Conservation (phyloP, 2,113 vertebrate species). For the Todiramphus saurophagus region DNA sequence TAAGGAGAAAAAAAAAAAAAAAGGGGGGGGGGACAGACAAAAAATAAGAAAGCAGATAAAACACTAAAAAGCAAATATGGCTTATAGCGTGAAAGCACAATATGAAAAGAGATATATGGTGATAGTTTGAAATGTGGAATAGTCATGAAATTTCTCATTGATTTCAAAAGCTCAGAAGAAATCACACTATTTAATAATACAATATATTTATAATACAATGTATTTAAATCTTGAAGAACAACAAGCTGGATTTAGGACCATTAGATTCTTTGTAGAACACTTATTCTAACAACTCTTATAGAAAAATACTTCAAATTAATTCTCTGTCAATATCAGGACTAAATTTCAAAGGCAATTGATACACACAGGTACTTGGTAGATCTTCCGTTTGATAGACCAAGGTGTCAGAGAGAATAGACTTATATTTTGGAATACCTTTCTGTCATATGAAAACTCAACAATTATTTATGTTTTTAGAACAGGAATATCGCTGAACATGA, state of each 20-base stretch:
- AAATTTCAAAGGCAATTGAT: not conserved
- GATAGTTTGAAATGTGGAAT: not conserved
- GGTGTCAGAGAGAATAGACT: not conserved
- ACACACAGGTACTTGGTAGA: not conserved
- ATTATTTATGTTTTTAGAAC: not conserved
- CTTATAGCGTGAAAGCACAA: not conserved
- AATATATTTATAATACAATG: not conserved
- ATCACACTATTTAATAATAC: not conserved
- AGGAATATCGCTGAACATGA: not conserved
- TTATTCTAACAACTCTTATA: not conserved
- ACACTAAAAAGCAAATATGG: not conserved
- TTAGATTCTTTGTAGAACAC: not conserved
- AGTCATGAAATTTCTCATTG: not conserved
- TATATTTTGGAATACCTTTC: not conserved
- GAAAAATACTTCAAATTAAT: not conserved
- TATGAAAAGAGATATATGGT: not conserved
- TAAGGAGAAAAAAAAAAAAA: not conserved
- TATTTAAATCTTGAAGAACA: not conserved
- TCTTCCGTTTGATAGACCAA: not conserved
- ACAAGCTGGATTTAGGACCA: not conserved
- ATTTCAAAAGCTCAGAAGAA: not conserved
- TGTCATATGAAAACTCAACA: not conserved
- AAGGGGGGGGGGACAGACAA: not conserved
- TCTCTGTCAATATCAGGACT: not conserved
- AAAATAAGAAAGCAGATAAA: not conserved